Base-by-base conservation (phyloP, 2,888 invertebrate genomes). In the Acleris literana region DNA sequence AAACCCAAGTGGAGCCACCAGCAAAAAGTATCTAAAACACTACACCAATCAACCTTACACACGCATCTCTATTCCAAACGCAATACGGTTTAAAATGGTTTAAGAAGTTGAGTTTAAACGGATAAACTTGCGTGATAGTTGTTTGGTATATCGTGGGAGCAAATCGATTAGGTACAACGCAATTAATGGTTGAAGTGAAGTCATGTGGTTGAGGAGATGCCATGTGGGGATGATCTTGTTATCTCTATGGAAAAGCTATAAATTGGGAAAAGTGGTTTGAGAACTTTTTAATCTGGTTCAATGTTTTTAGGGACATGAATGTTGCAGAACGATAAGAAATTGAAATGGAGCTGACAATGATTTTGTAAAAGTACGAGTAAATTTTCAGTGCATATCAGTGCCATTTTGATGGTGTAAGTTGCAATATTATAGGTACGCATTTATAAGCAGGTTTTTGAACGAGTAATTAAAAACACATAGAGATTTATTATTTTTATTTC, bases 1-100 rank as follows among this genome's bases (percentile, higher is more conserved):
- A 90, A 87, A 87, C 82, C 83, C 85, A 88, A 91, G 88, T 89
- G 90, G 87, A 81, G 86, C 81, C 85, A 83, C 79, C 84, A 81
- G 81, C 84, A 87, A 86, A 88, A 87, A 85, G 79, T 77, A 77
- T 81, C 83, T 81, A 77, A 79, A 79, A 79, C 75, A 72, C 71
- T 62, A 70, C 68, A 68, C 69, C 25, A 39, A 56, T 6, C 17
- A 6, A 20, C 18, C n/a, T 51, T 49, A 17, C 44, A n/a, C 48
- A 17, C 5, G 13, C 5, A 22, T 29, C 43, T 22, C 13, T 58
- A 66, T 44, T 2, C 0, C 5, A 7, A 4, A 61, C 9, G 4
- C 5, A 1, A 33, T 55, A 54, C 18, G 18, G 48, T 44, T n/a
- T 9, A 63, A 54, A 44, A 29, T 67, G 13, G 51, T 11, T 29